Evolutionary conservation across 2,113 vertebrate species (phyloP).

Genomic region (Neolamprologus hecqui): DNA sequence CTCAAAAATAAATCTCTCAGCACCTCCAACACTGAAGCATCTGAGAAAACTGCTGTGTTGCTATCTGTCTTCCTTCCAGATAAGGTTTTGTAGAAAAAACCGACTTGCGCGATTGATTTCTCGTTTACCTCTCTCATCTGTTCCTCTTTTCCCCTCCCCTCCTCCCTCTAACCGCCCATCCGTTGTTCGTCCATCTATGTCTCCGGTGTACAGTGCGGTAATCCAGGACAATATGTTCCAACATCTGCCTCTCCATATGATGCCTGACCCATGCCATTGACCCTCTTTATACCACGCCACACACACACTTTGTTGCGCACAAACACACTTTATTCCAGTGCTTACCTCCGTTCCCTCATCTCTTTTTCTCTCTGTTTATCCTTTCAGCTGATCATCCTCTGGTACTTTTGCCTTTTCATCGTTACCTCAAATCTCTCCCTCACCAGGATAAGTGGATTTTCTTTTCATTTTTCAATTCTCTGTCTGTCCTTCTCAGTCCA

Average conservation of each 20-base stretch:
- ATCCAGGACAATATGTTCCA: conserved; percentile 87
- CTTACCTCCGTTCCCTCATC: neutral
- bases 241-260: conserved; percentile 92
- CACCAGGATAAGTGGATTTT: conserved; percentile 18
- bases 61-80: conserved; percentile 10
- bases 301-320: neutral
- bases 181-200: conserved; percentile 54
- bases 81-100: conserved; percentile 15
- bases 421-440: neutral
- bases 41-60: conserved; percentile 7
- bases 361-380: conserved; percentile 7
- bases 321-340: conserved; percentile 9
- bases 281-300: conserved; percentile 76
- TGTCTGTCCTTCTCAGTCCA: conserved; percentile 20
- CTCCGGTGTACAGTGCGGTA: conserved; percentile 69
- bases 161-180: neutral
- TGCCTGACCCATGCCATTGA: conserved; percentile 77
- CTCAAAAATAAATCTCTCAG: conserved; percentile 4
- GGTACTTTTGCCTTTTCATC: conserved; percentile 16
- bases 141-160: neutral
- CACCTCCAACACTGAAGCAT: neutral
- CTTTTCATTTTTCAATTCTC: neutral
- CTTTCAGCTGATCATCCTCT: conserved; percentile 39
- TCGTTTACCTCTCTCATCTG: conserved; percentile 34
- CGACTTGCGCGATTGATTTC: conserved; percentile 41